These are phyloP conservation scores for western clawed frog (Xenopus tropicalis) DNA, from an alignment of 2,113 vertebrate genomes.

Conservation along the genomic window UCB_Xtro_10.0 CM004446.2:89296501-89297000, in stretches of 20 bases:
- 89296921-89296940: too few species aligned
- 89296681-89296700: slow-evolving; percentile 14
- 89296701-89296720: slow-evolving; percentile 10
- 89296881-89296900: background rate
- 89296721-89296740: background rate
- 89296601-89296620: slow-evolving; percentile 17
- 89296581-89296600: slow-evolving; percentile 6
- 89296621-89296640: slow-evolving; percentile 18
- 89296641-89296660: slow-evolving; percentile 36
- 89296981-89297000: too few species aligned
- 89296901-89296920: background rate
- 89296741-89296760: slow-evolving; percentile 3
- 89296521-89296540: background rate
- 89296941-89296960: too few species aligned
- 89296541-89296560: slow-evolving; percentile 8
- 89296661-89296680: slow-evolving; percentile 13
- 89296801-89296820: background rate
- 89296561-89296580: slow-evolving; percentile 16
- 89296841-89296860: background rate
- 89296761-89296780: slow-evolving; percentile 4
- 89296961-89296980: too few species aligned
- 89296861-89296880: background rate
- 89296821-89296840: slow-evolving; percentile 1
- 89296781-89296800: background rate
- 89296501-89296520: slow-evolving; percentile 7